These are phyloP conservation scores for Drosophila bocki DNA, from an alignment of 1,140 invertebrate species.

Conservation along the genomic window DNA sequence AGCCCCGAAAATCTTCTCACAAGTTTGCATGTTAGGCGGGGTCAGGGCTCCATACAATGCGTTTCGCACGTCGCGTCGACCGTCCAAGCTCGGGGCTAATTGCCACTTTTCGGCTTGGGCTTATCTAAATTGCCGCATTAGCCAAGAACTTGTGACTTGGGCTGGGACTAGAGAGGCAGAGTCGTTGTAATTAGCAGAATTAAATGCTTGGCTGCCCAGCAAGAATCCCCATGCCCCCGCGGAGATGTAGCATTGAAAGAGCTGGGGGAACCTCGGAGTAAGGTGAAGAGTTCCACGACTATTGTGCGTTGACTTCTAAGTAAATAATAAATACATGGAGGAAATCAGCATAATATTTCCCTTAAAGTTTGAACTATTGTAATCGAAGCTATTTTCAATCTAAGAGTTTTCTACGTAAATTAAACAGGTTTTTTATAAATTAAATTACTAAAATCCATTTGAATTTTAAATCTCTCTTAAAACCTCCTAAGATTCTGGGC, in stretches of 20 bases:
- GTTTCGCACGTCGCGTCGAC: conserved; percentile 58
- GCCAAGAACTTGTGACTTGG: conserved; percentile 74
- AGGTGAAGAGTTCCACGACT: conserved; percentile 14
- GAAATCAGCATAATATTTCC: neutral
- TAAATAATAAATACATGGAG: conserved; percentile 28
- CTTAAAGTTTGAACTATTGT: neutral
- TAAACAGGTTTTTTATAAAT: neutral
- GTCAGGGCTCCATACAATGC: conserved; percentile 79
- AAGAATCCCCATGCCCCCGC: conserved; percentile 24
- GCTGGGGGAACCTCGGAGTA: neutral
- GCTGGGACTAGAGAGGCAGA: conserved; percentile 9
- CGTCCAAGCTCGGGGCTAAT: conserved; percentile 55
- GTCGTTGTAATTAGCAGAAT: conserved; percentile 71
- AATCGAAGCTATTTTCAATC: neutral
- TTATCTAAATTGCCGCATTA: conserved; percentile 82
- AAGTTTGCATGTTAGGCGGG: conserved; percentile 70
- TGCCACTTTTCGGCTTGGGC: conserved; percentile 59
- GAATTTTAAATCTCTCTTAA: neutral
- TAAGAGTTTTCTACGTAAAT: neutral
- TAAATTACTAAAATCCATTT: neutral
- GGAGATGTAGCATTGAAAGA: conserved; percentile 29
- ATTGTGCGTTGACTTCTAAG: conserved; percentile 11
- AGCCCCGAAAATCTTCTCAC: conserved; percentile 55
- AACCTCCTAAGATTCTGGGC: neutral
- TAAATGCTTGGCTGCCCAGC: conserved; percentile 72